Base-by-base conservation (phyloP, 2,113 vertebrate genomes). In the Echinops telfairi region DNA sequence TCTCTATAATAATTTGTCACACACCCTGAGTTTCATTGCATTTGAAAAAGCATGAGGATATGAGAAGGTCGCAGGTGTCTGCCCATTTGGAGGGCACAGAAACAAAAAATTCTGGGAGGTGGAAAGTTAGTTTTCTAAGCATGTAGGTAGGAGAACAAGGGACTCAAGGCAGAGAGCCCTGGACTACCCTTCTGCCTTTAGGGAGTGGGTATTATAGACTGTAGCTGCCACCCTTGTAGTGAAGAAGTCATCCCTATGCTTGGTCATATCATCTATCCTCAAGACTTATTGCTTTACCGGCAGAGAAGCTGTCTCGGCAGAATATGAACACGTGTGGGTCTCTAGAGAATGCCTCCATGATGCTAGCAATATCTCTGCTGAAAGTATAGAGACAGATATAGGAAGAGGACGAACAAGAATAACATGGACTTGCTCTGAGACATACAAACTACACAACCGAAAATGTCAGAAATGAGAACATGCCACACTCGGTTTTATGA, bases 1-100 rank as follows among this genome's bases (percentile, higher is more conserved):
- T 96, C 96, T 95, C 93, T 95, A 84, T 68, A 84, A 84, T 97
- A 90, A 95, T 90, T 96, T 96, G 91, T 90, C 94, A 96, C 86
- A 95, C 96, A 93, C 93, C 86, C 29, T 93, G 82, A 58, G 84
- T 84, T 86, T 87, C 77, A 40, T 68, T 92, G 95, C 89, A 95
- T 77, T 31, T 81, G n/a, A 15, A 78, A 68, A 11, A 64, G 38
- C 40, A 47, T 40, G 15, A 86, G 36, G 76, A 93, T 71, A 92
- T 85, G 70, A 83, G 76, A 93, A 88, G 75, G 68, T 94, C 85
- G 84, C 86, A 93, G 78, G 36, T 89, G 88, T 33, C 3, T 77
- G 88, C 73, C 17, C 47, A 76, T 47, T 71, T n/a, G 31, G n/a
- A 95, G 16, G 23, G 78, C 29, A 57, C 20, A 66, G 17, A 90